A percentile compares a stretch with the other conserved stretches of the same genome.
Conservation (phyloP, 2,888 invertebrate genomes). For the Lithosia quadra region DNA sequence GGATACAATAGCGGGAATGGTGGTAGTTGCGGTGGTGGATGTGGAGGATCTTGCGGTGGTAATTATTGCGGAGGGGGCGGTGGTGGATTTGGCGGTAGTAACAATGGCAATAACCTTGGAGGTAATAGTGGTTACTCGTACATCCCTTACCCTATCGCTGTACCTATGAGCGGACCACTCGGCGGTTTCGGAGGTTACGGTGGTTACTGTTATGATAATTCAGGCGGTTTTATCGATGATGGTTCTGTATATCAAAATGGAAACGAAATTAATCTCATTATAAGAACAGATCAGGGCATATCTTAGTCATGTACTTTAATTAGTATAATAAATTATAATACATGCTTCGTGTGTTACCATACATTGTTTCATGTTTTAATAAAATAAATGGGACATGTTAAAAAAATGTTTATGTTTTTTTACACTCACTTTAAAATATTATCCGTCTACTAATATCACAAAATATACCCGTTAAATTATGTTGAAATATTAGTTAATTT, state of each 20-base stretch:
- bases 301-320: not conserved
- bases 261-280: conserved; percentile 35
- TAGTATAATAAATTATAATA: not conserved
- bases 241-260: not conserved
- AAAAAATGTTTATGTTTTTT: not conserved
- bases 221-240: conserved; percentile 21
- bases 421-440: not conserved
- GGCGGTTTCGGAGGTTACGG: conserved; percentile 19
- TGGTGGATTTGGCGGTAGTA: conserved; percentile 7
- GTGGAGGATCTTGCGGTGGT: conserved; percentile 20
- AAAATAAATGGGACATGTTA: not conserved
- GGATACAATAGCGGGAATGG: conserved; percentile 26
- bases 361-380: not conserved
- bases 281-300: conserved; percentile 32
- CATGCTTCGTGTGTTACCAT: conserved; percentile 2
- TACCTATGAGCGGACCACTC: conserved; percentile 16
- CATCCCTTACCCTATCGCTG: conserved; percentile 43
- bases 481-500: conserved; percentile 26
- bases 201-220: conserved; percentile 25
- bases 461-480: conserved; percentile 12
- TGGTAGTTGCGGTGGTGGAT: conserved; percentile 24
- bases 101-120: not conserved
- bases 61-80: conserved; percentile 26
- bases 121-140: conserved; percentile 26
- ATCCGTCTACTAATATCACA: not conserved